Evolutionary conservation across 1,140 invertebrate genomes (phyloP), one percentile per base, ranked within the genome.

Genomic region (Phthorimaea operculella): DNA sequence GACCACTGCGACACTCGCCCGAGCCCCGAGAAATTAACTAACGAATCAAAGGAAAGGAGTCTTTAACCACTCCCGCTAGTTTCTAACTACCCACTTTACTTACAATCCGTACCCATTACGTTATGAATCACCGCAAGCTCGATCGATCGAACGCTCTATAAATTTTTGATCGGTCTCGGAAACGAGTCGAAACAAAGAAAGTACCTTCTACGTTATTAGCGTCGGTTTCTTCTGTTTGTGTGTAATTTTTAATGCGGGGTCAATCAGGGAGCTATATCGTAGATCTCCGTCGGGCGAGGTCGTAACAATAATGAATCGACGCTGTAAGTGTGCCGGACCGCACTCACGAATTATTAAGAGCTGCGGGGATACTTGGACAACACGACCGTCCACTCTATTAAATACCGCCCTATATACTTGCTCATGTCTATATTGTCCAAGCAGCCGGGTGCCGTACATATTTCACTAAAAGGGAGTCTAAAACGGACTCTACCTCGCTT

Each of bases 211-310:
- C 71, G 62, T 76, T 75, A 73, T 72, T 77, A 77, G 72, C 72
- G 68, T 71, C 72, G 68, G 66, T 70, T 77, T 62, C 74, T 71
- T 78, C 75, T 75, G 72, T 79, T 79, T 76, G 76, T 81, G 73
- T 78, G 79, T 86, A 85, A 85, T 86, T 85, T 83, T 86, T 85
- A 84, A 86, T 85, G 82, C 66, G 75, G 81, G 82, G 82, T 86
- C 85, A 86, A 85, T 86, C 83, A 79, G 74, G 70, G 73, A 76
- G 75, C 76, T 76, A 75, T 78, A 76, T 68, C 76, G 74, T 82
- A 77, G 72, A 77, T 77, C 75, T 78, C 76, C 76, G 72, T 82
- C 77, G 72, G 66, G 59, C 70, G 72, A 75, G 68, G 66, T 70
- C 66, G 74, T 83, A 84, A 84, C 77, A 68, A 82, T 84, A 84